Evolutionary conservation across 2,797 vertebrate species (phyloP).

Genomic region (Gymnothorax javanicus): DNA sequence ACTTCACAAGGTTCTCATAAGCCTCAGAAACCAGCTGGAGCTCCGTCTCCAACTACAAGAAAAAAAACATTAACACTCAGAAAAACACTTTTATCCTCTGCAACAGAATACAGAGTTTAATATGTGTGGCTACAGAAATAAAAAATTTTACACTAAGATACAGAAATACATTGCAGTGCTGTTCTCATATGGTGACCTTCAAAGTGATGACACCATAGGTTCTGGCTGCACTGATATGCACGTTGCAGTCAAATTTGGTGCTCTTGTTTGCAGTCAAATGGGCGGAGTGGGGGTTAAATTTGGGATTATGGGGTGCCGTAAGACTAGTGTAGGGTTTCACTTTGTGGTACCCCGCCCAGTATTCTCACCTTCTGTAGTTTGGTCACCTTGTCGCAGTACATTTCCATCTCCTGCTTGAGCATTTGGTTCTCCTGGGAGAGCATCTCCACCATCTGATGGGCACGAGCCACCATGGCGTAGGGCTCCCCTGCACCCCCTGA

Average conservation of each 20-base stretch:
- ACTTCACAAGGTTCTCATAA: constrained; percentile 95
- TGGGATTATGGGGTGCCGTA: neutral
- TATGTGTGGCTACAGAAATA: neutral
- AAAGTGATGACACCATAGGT: too few relatives aligned
- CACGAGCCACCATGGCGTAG: constrained; percentile 84
- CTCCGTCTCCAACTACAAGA: constrained; percentile 89
- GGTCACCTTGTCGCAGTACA: constrained; percentile 89
- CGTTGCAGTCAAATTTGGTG: too few relatives aligned
- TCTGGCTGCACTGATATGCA: too few relatives aligned
- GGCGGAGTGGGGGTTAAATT: too few relatives aligned
- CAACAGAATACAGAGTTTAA: too few relatives aligned
- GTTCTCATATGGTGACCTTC: too few relatives aligned
- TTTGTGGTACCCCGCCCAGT: too few relatives aligned
- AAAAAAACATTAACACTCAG: neutral
- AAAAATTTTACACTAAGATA: neutral
- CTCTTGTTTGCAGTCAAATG: too few relatives aligned
- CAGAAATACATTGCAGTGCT: too few relatives aligned
- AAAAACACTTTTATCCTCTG: neutral
- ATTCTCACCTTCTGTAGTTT: constrained; percentile 88
- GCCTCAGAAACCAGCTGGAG: constrained; percentile 96
- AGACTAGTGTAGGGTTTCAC: neutral
- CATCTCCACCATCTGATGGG: constrained; percentile 94
- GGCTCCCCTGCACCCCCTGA: constrained; percentile 87
- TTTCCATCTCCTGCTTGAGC: constrained; percentile 89
- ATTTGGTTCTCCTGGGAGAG: constrained; percentile 90